Conservation (phyloP, 2,888 invertebrate species). For the Nasonovia ribisnigri region DNA sequence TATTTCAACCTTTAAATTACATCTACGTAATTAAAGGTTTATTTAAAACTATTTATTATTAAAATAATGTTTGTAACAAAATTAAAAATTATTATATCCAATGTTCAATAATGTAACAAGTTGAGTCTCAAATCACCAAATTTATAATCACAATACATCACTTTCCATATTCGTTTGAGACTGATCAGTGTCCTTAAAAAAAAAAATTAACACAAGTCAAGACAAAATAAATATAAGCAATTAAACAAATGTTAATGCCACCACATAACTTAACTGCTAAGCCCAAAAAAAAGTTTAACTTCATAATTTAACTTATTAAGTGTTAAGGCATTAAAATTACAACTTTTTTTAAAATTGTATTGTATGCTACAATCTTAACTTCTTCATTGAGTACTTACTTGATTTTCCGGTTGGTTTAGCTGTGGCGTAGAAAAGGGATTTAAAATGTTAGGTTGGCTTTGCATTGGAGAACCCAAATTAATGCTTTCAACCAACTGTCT, state of each 20-base stretch:
- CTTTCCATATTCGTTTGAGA: slow-evolving; percentile 60
- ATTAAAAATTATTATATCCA: slow-evolving; percentile 54
- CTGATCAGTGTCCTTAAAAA: slow-evolving; percentile 54
- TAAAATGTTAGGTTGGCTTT: slow-evolving; percentile 63
- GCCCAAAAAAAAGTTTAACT: background rate
- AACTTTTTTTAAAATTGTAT: background rate
- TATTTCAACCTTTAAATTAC: slow-evolving; percentile 34
- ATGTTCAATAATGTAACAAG: slow-evolving; percentile 52
- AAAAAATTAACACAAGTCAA: background rate
- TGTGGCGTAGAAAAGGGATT: slow-evolving; percentile 57
- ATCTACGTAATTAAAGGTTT: slow-evolving; percentile 3
- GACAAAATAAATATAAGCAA: background rate
- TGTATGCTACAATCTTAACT: background rate
- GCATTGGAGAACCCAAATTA: slow-evolving; percentile 72
- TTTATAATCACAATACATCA: slow-evolving; percentile 62
- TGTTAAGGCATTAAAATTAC: background rate
- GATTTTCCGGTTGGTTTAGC: slow-evolving; percentile 46
- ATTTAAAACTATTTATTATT: slow-evolving; percentile 55
- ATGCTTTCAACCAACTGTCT: slow-evolving; percentile 74
- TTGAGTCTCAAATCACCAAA: slow-evolving; percentile 33
- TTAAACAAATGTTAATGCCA: background rate
- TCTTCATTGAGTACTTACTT: slow-evolving; percentile 19
- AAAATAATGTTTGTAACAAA: slow-evolving; percentile 60
- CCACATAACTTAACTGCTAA: background rate
- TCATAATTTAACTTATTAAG: too few relatives aligned